These are phyloP conservation scores for Archegozetes longisetosus DNA, from an alignment of 1,140 invertebrate genomes.

Conservation along the genomic window DNA sequence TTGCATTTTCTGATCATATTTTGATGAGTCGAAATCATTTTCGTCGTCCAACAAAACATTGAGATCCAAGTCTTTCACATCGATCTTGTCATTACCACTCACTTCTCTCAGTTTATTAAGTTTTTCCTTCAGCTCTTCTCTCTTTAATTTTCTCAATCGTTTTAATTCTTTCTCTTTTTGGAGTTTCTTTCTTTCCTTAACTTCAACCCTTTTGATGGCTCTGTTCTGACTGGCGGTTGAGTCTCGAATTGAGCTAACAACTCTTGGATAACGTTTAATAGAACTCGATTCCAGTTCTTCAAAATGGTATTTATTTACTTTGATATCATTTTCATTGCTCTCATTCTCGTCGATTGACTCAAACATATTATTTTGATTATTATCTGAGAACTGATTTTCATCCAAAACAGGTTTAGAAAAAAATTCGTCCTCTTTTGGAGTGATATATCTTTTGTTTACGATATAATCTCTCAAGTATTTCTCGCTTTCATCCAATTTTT, in stretches of 20 bases:
- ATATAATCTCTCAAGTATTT: conserved; percentile 83
- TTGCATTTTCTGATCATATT: conserved; percentile 72
- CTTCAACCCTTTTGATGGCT: conserved; percentile 55
- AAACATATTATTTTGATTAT: not conserved
- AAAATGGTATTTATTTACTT: conserved; percentile 12
- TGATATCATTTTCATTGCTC: conserved; percentile 11
- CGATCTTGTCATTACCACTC: conserved; percentile 49
- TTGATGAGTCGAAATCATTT: conserved; percentile 81
- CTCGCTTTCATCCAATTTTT: conserved; percentile 61
- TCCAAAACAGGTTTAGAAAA: no score
- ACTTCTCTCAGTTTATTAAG: conserved; percentile 70
- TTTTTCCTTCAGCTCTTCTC: conserved; percentile 78
- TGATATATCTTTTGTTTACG: conserved; percentile 57
- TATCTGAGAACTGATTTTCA: not conserved
- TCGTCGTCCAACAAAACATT: conserved; percentile 23
- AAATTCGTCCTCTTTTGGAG: not conserved
- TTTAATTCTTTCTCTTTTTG: conserved; percentile 56
- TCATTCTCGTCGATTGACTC: conserved; percentile 7
- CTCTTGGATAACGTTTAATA: conserved; percentile 16
- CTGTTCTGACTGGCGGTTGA: conserved; percentile 45
- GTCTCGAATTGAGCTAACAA: conserved; percentile 13
- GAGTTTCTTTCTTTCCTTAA: conserved; percentile 53
- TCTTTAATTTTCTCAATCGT: conserved; percentile 64
- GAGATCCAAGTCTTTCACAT: conserved; percentile 35
- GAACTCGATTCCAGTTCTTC: conserved; percentile 13